These are phyloP conservation scores for Pelosia muscerda DNA, from an alignment of 2,888 invertebrate genomes.

Conservation along the genomic window DNA sequence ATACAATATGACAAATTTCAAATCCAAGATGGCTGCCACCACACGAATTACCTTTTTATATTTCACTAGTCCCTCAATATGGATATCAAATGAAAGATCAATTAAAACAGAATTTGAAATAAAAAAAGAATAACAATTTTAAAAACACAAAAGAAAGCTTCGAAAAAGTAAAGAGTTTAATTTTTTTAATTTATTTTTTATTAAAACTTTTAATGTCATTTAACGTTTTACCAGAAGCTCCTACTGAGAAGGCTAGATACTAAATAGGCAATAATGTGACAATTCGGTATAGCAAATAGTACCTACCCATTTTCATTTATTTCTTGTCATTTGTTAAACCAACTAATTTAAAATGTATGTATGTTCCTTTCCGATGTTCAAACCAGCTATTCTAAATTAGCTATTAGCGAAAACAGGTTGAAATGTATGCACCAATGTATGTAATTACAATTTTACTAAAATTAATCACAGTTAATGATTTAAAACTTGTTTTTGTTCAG, in stretches of 20 bases:
- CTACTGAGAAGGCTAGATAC: slow-evolving; percentile 8
- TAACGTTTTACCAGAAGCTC: neutral
- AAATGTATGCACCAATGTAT: neutral
- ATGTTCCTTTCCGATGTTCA: neutral
- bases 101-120: too few species aligned
- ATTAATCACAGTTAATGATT: neutral
- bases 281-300: neutral
- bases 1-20: too few species aligned
- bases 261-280: slow-evolving; percentile 13
- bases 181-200: too few species aligned
- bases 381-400: slow-evolving; percentile 4
- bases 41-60: too few species aligned
- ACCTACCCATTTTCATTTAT: neutral
- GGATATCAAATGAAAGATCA: too few species aligned
- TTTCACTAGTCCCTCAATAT: too few species aligned
- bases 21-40: too few species aligned
- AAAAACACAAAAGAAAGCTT: too few species aligned
- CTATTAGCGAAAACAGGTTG: slow-evolving; percentile 1
- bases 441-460: neutral
- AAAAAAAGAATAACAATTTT: too few species aligned
- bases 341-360: neutral
- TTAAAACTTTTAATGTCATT: slow-evolving; percentile 24
- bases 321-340: neutral
- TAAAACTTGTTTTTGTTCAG: neutral
- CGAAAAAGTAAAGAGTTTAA: too few species aligned